Evolutionary conservation across 1,140 invertebrate species (phyloP).

Genomic region (Diachasmimorpha longicaudata): DNA sequence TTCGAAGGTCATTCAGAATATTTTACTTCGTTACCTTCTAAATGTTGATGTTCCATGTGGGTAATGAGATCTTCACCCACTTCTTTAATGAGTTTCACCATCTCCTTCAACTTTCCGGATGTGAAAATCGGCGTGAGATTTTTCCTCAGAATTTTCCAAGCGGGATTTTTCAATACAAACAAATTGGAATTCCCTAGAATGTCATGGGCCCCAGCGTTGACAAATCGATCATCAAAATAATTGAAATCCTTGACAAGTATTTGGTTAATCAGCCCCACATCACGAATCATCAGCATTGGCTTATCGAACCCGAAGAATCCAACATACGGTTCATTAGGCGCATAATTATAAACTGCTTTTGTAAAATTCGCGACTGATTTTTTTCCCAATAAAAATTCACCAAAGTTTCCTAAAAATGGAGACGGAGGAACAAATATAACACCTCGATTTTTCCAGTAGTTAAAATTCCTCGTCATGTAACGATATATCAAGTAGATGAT

Average conservation of each 20-base stretch:
- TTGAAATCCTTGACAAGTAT: slow-evolving; percentile 62
- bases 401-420: slow-evolving; percentile 50
- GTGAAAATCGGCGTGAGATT: slow-evolving; percentile 59
- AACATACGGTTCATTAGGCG: slow-evolving; percentile 34
- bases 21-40: slow-evolving; percentile 35
- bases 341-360: slow-evolving; percentile 31
- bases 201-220: slow-evolving; percentile 32
- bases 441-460: slow-evolving; percentile 53
- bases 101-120: slow-evolving; percentile 54
- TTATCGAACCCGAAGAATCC: slow-evolving; percentile 54
- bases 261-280: slow-evolving; percentile 57
- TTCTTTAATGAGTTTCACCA: slow-evolving; percentile 54
- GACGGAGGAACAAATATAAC: slow-evolving; percentile 41
- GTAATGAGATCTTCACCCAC: slow-evolving; percentile 51
- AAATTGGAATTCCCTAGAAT: slow-evolving; percentile 42
- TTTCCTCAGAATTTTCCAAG: slow-evolving; percentile 53
- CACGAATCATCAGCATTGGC: slow-evolving; percentile 54
- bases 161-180: slow-evolving; percentile 45
- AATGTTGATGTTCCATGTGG: slow-evolving; percentile 35
- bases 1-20: no score
- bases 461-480: slow-evolving; percentile 50
- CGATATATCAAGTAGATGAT: slow-evolving; percentile 39
- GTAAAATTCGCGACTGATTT: slow-evolving; percentile 24
- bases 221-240: slow-evolving; percentile 49
- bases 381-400: slow-evolving; percentile 18